Evolutionary conservation across 2,888 invertebrate species (phyloP).

Genomic region (Brachyptera risi): DNA sequence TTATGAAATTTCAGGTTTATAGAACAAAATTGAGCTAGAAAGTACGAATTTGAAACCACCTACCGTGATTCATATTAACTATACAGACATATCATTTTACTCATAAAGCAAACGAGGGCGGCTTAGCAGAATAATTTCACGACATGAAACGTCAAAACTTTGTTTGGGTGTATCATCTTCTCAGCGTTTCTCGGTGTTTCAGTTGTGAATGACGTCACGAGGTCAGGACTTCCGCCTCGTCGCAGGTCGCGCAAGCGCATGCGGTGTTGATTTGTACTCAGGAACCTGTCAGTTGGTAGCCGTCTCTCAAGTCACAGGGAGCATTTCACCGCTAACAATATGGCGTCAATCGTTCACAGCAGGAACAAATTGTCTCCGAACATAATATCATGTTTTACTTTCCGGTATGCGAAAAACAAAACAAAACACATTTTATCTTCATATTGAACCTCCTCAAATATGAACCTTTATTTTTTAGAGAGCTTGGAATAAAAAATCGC

Average conservation of each 20-base stretch:
- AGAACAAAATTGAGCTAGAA: no score
- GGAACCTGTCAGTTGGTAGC: background rate
- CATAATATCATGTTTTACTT: background rate
- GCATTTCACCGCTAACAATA: background rate
- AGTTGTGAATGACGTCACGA: background rate
- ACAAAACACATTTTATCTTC: no score
- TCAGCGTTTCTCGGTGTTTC: background rate
- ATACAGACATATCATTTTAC: background rate
- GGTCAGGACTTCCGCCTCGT: background rate
- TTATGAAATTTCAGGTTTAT: no score
- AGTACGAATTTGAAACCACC: no score
- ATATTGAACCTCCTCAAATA: no score
- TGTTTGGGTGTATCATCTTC: background rate
- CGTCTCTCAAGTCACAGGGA: background rate
- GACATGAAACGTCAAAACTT: background rate
- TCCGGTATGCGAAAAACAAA: background rate
- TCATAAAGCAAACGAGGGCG: background rate
- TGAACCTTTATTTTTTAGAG: no score
- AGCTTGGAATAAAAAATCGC: no score
- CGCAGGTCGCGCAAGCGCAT: no score
- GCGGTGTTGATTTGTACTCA: background rate
- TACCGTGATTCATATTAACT: no score
- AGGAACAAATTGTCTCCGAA: background rate
- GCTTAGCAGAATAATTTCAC: background rate
- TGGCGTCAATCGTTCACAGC: constrained; percentile 1